Evolutionary conservation across 2,113 vertebrate species (phyloP).

Genomic region (Chroicocephalus ridibundus): DNA sequence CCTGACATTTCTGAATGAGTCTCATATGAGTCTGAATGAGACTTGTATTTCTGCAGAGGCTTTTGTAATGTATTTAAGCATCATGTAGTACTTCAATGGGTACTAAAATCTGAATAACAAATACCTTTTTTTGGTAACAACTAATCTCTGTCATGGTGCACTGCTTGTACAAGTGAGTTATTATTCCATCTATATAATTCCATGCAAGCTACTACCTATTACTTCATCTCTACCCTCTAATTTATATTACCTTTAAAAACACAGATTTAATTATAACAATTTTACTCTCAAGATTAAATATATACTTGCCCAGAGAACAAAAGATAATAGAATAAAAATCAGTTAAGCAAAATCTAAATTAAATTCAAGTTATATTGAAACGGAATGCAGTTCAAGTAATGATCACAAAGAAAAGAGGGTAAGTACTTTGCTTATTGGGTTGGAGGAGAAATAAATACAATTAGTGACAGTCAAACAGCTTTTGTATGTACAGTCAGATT

Average conservation of each 20-base stretch:
- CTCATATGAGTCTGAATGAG: neutral
- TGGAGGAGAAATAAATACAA: constrained; percentile 1
- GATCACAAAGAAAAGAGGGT: neutral
- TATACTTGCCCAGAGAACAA: constrained; percentile 14
- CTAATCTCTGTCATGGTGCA: neutral
- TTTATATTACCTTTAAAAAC: constrained; percentile 30
- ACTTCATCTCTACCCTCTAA: neutral
- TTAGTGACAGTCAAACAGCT: neutral
- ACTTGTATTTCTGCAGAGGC: neutral
- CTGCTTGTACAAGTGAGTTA: neutral
- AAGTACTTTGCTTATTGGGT: neutral
- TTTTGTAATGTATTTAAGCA: neutral
- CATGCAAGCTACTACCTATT: neutral
- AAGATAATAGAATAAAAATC: constrained; percentile 40
- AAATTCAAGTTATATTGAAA: constrained; percentile 2
- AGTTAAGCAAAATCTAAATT: constrained; percentile 18
- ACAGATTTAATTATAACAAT: constrained; percentile 24
- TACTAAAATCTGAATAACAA: neutral
- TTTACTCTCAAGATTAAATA: constrained; percentile 34
- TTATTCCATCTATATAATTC: neutral
- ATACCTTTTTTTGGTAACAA: neutral
- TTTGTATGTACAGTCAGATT: neutral
- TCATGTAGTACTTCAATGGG: neutral
- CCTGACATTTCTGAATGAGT: neutral
- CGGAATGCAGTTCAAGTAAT: neutral